Evolutionary conservation across 2,113 vertebrate species (phyloP), one percentile per base, ranked within the genome.

Genomic region (Bujurquina vittata): DNA sequence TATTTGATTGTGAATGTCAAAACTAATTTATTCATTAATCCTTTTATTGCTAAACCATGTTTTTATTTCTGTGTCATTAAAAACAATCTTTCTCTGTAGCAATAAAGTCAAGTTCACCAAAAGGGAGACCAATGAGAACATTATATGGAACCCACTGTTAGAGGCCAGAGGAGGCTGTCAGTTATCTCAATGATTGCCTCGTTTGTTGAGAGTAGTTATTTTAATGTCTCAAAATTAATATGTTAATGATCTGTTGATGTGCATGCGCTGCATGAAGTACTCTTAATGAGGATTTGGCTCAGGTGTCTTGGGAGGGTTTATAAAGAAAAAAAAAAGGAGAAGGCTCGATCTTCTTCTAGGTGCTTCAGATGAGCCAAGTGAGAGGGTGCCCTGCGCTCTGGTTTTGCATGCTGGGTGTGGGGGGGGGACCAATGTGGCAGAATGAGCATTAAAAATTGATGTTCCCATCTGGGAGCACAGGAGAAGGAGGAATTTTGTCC

Each of bases 381-480:
- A 84, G 86, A 75, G 9, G 59, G 46, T 79, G 85, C 65, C 76
- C 81, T 17, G 83, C 57, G 84, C 76, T 91, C 77, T 65, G 88
- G 63, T 88, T 90, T 58, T 85, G 46, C 60, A 57, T 35, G 35
- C 84, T 78, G 20, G 35, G 31, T 7, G 83, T 83, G 43, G 4
- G 76, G 60, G 3, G 60, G 85, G 31, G 10, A 81, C 79, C 80
- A 84, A 61, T 54, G 43, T 85, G 91, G 83, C 84, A 89, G 90
- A 87, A 88, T 85, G 86, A 84, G 75, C 83, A 94, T 95, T 90
- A 94, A 94, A 81, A 90, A 94, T 94, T 92, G 76, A 95, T 93
- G 85, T 89, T 81, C 74, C 89, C 94, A 92, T 95, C 92, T 93
- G 93, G 84, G 92, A 74, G 52, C 23, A 40, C 62, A 85, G 46